Evolutionary conservation across 2,113 vertebrate species (phyloP), one percentile per base, ranked within the genome.

Genomic region (Grantiella picta): DNA sequence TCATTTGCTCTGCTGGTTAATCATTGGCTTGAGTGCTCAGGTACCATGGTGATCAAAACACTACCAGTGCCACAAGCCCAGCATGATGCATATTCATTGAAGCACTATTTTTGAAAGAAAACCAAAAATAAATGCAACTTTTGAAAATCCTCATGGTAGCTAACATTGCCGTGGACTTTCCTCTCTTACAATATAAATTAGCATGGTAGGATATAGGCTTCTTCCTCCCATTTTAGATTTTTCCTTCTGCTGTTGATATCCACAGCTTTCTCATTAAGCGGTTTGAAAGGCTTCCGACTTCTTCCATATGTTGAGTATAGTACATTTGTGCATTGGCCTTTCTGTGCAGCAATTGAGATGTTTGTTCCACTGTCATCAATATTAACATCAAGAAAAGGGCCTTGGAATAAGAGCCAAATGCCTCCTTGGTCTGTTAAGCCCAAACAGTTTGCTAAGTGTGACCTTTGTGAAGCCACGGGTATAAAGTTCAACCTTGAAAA

Each of bases 21-120:
- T 95, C 85, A 81, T 94, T 88, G 90, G 78, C 92, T 92, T 95
- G 85, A 94, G 15, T 90, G 76, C 85, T 89, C 71, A 95, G 79
- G 93, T 80, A 63, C 90, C 78, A 70, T 85, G 79, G 94, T 86
- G 90, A 93, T 91, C 82, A 4, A 85, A 54, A 70, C 49, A 42
- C 44, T 77, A 73, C 60, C 71, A 31, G 54, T 88, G 90, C 90
- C 90, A 93, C 38, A 92, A 84, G 60, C 50, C 23, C 71, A 80
- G 54, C 63, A 17, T 79, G 56, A 60, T 79, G 33, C 44, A 71
- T 83, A 75, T 83, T 81, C 69, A 89, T 84, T 86, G 35, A 56
- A 93, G 78, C 27, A 75, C 31, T 73, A 45, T 64, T 84, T 94
- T 86, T 87, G 78, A 86, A 91, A 89, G 75, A 60, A 93, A 96